Evolutionary conservation across 2,797 vertebrate genomes (phyloP).

Genomic region (Sphenodon punctatus): DNA sequence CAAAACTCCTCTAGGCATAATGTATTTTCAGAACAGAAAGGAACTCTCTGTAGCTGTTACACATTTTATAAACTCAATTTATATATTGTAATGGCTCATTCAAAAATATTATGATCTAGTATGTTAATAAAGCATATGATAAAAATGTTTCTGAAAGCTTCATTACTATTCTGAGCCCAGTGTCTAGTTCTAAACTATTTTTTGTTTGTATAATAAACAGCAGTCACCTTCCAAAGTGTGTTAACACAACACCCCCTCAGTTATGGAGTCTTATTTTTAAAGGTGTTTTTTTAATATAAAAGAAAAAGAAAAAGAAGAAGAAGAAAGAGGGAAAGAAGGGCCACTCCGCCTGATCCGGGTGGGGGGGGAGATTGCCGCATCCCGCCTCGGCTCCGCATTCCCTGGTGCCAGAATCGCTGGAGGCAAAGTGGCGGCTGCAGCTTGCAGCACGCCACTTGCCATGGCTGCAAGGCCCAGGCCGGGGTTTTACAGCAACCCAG

Average conservation of each 20-base stretch:
- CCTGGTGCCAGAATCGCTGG: too few relatives aligned
- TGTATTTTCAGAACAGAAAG: neutral
- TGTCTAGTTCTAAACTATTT: neutral
- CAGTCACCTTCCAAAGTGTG: neutral
- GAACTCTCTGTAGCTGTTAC: neutral
- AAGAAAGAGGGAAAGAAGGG: too few relatives aligned
- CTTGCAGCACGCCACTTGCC: too few relatives aligned
- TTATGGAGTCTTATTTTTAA: neutral
- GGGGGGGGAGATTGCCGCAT: too few relatives aligned
- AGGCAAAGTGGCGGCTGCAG: too few relatives aligned
- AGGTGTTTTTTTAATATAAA: too few relatives aligned
- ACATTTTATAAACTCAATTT: neutral
- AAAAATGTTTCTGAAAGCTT: neutral
- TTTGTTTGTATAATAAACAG: neutral
- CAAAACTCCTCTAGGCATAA: neutral
- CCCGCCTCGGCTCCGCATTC: too few relatives aligned
- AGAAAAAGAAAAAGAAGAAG: too few relatives aligned
- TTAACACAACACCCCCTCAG: neutral
- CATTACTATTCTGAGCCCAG: neutral
- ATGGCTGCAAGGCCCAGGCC: too few relatives aligned
- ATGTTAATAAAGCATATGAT: neutral
- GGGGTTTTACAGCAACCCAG: too few relatives aligned
- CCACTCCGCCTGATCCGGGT: too few relatives aligned
- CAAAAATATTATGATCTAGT: neutral
- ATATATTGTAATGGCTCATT: neutral